Evolutionary conservation across 2,113 vertebrate genomes (phyloP).

Genomic region (Macquaria ambigua): DNA sequence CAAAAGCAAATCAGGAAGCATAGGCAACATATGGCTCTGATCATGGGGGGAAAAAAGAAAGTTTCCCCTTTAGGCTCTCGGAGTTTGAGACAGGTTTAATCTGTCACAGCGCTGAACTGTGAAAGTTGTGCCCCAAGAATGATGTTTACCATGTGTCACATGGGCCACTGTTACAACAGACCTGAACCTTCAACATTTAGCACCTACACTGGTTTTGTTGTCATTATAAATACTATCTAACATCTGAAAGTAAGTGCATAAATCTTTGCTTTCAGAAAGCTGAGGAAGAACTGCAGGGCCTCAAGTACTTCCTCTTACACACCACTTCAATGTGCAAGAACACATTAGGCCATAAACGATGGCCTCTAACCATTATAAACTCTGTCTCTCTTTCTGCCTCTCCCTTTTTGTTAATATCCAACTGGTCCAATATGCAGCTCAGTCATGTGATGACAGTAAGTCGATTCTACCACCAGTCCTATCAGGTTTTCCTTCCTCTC

Average conservation of each 20-base stretch:
- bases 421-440: neutral
- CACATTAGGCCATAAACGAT: conserved; percentile 5
- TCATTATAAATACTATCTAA: conserved; percentile 1
- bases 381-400: neutral
- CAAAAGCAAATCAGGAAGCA: conserved; percentile 38
- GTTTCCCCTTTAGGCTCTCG: conserved; percentile 29
- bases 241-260: neutral
- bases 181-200: neutral
- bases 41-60: conserved; percentile 37
- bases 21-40: conserved; percentile 59
- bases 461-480: neutral
- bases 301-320: conserved; percentile 44
- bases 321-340: conserved; percentile 46
- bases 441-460: neutral
- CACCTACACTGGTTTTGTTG: neutral
- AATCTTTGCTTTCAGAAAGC: conserved; percentile 5
- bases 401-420: conserved; percentile 9
- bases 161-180: neutral
- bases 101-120: conserved; percentile 46
- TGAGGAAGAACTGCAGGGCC: neutral
- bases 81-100: conserved; percentile 32
- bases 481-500: conserved; percentile 15
- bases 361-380: neutral
- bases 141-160: conserved; percentile 44
- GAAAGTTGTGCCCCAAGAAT: conserved; percentile 31